phyloP scores from a whole-genome alignment of 2,113 vertebrate species.

The Gopherus flavomarginatus region DNA sequence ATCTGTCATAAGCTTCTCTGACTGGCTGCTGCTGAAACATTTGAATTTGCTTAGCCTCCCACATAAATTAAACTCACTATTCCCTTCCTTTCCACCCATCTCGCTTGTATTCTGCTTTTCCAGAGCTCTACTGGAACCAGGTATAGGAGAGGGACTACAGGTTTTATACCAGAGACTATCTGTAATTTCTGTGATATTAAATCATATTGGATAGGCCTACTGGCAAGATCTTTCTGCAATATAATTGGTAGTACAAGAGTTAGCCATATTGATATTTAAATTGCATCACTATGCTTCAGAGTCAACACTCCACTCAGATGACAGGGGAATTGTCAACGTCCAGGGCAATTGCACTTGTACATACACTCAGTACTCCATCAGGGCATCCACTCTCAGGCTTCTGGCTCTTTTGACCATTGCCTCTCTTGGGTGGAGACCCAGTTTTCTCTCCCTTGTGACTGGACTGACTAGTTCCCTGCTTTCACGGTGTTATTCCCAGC shows the following conservation, averaged over 20 bases:
- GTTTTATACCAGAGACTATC: not conserved
- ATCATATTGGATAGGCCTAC: not conserved
- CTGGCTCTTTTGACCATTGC: no score
- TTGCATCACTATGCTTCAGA: not conserved
- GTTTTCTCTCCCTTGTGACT: not conserved
- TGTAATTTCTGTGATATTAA: not conserved
- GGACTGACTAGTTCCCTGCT: not conserved
- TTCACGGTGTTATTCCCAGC: not conserved
- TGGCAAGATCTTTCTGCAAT: not conserved
- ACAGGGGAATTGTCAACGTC: not conserved
- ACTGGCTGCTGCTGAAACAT: not conserved
- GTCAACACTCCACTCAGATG: not conserved
- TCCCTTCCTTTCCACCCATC: not conserved
- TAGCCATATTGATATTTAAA: not conserved
- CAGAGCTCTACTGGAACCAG: not conserved
- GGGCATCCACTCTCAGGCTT: no score
- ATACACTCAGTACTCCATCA: no score
- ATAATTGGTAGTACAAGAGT: not conserved
- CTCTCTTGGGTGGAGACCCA: not conserved
- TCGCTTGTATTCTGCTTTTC: not conserved
- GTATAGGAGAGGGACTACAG: not conserved
- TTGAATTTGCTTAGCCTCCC: not conserved
- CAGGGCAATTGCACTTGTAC: no score
- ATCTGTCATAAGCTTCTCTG: not conserved
- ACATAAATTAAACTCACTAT: not conserved